Evolutionary conservation across 2,888 invertebrate genomes (phyloP), one percentile per base, ranked within the genome.

Genomic region (Anagyrus pseudococci): DNA sequence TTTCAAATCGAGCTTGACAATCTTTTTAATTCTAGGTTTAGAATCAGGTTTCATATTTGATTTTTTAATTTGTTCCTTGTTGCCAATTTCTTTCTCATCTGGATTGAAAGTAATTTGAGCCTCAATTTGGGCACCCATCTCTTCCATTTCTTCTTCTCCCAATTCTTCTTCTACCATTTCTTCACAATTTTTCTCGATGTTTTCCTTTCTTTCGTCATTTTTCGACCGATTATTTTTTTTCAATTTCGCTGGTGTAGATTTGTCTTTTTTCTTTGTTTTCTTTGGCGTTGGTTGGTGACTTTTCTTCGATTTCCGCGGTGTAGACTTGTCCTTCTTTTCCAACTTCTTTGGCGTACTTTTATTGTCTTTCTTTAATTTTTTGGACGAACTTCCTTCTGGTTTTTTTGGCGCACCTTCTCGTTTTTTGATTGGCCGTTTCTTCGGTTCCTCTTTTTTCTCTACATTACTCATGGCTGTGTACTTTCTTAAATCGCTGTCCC

Each of bases 401-500:
- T 29, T 48, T 53, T 26, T 48, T 13, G 2, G 48, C 13, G 23
- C n/a, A 10, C n/a, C 7, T 48, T 20, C 17, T 37, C 15, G 33
- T 2, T 29, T 50, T 43, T 10, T 40, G 19, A 3, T 10, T 1
- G 8, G 17, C 19, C 17, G 22, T 4, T 17, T 17, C 17, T 25
- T 48, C 10, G 43, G 22, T 26, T 17, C 17, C 29, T 26, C 53
- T 1, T 48, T 40, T 4, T 44, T 61, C 19, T n/a, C 20, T 25
- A 22, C 23, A n/a, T 3, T 15, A 17, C 25, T 61, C 33, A 13
- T 7, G 13, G 15, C 10, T 4, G 44, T 41, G n/a, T 52, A 19
- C 10, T 37, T 50, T 20, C 63, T 44, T 8, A 64, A 17, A 19
- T 64, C 59, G n/a, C 46, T 46, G n/a, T 64, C 59, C 63, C 63